Evolutionary conservation across 2,888 invertebrate genomes (phyloP).

Genomic region (Nomada hirtipes): DNA sequence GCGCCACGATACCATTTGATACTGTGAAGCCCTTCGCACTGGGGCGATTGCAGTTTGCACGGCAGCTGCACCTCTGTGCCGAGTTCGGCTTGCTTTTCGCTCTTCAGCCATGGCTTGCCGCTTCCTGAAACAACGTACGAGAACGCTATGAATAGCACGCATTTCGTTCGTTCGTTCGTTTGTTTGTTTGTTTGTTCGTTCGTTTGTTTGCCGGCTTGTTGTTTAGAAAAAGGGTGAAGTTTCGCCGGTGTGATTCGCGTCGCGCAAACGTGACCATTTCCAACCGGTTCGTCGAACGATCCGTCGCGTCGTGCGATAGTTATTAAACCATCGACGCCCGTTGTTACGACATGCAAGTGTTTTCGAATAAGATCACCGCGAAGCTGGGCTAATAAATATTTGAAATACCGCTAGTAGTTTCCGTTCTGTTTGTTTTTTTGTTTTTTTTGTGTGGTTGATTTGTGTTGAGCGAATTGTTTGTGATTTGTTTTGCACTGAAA

Average conservation of each 20-base stretch:
- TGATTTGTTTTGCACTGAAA: too few relatives aligned
- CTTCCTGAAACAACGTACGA: slow-evolving; percentile 74
- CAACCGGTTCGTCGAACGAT: neutral
- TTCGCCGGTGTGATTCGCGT: slow-evolving; percentile 14
- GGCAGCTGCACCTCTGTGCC: slow-evolving; percentile 90
- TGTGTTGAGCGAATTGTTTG: too few relatives aligned
- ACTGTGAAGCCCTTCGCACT: slow-evolving; percentile 92
- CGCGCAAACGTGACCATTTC: slow-evolving; percentile 22
- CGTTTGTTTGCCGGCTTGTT: slow-evolving; percentile 8
- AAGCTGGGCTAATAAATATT: too few relatives aligned
- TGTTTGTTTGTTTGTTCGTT: slow-evolving; percentile 10
- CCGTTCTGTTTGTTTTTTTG: too few relatives aligned
- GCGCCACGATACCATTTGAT: slow-evolving; percentile 94
- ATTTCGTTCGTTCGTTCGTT: slow-evolving; percentile 1
- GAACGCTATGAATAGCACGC: slow-evolving; percentile 43
- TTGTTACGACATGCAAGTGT: neutral
- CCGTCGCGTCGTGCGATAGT: neutral
- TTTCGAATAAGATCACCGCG: neutral
- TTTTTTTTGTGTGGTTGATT: too few relatives aligned
- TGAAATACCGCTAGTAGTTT: too few relatives aligned
- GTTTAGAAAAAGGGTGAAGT: slow-evolving; percentile 36
- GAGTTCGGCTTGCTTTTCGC: slow-evolving; percentile 87
- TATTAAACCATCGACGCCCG: slow-evolving; percentile 19
- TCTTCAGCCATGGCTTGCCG: slow-evolving; percentile 81
- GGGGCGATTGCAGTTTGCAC: slow-evolving; percentile 89